Evolutionary conservation across 1,140 invertebrate genomes (phyloP).

Genomic region (Aphelenchoides avenae): DNA sequence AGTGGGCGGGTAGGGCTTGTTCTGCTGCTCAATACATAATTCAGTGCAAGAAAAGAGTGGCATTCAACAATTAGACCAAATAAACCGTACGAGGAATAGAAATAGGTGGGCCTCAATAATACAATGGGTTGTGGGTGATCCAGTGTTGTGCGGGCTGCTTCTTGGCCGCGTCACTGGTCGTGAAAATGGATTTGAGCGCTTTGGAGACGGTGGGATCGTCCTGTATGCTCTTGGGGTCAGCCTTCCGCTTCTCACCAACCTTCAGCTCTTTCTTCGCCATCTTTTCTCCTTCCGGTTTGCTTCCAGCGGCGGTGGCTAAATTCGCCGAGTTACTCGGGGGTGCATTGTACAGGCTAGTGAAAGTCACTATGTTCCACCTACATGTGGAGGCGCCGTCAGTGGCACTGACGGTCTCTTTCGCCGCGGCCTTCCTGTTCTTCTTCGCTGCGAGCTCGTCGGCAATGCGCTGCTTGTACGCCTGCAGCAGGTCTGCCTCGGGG

Average conservation of each 20-base stretch:
- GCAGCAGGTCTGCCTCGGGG: slow-evolving; percentile 72
- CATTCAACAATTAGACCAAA: too few species aligned
- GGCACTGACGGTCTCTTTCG: slow-evolving; percentile 26
- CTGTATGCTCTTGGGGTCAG: slow-evolving; percentile 66
- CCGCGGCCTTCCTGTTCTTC: slow-evolving; percentile 57
- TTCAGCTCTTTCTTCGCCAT: slow-evolving; percentile 3
- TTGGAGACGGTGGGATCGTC: slow-evolving; percentile 82
- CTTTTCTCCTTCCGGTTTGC: slow-evolving; percentile 6
- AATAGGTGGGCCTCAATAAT: slow-evolving; percentile 69
- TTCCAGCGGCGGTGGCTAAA: neutral
- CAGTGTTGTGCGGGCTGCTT: slow-evolving; percentile 84
- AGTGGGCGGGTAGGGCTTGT: too few species aligned
- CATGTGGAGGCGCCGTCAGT: too few species aligned
- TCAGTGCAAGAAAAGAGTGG: too few species aligned
- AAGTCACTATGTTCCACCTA: too few species aligned
- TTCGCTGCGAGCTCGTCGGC: slow-evolving; percentile 64
- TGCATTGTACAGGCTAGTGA: too few species aligned
- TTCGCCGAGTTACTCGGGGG: too few species aligned
- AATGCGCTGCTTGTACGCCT: slow-evolving; percentile 54
- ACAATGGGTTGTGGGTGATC: slow-evolving; percentile 95
- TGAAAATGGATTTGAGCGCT: slow-evolving; percentile 92
- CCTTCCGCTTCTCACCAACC: slow-evolving; percentile 73
- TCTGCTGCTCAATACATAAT: too few species aligned
- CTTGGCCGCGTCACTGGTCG: slow-evolving; percentile 76
- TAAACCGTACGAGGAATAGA: too few species aligned